These are phyloP conservation scores for Pseudochirops cupreus DNA, from an alignment of 2,797 vertebrate genomes.

Conservation along the genomic window DNA sequence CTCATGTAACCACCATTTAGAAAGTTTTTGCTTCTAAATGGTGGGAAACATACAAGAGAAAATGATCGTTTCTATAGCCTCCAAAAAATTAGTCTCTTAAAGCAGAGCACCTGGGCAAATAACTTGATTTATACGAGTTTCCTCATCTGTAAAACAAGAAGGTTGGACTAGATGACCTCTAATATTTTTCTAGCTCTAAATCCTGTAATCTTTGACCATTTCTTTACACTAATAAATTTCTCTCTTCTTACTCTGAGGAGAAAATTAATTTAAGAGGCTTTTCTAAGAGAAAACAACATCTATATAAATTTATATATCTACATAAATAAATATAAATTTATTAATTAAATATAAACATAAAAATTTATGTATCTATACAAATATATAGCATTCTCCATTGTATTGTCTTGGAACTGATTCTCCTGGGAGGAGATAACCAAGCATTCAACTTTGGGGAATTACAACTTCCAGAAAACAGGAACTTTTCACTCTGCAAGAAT, in stretches of 20 bases:
- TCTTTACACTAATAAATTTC: not conserved
- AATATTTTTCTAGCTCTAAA: not conserved
- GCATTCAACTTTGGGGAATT: not conserved
- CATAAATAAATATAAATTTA: too few relatives aligned
- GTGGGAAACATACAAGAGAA: not conserved
- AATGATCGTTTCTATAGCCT: not conserved
- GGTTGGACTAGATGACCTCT: not conserved
- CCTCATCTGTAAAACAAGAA: not conserved
- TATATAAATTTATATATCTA: not conserved
- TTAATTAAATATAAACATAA: too few relatives aligned
- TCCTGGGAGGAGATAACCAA: not conserved
- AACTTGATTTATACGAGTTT: not conserved
- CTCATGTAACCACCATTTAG: not conserved
- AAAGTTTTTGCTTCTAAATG: not conserved
- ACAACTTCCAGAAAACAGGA: not conserved
- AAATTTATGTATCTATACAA: too few relatives aligned
- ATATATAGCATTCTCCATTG: not conserved
- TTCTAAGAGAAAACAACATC: not conserved
- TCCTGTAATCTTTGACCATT: not conserved
- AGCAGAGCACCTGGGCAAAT: not conserved
- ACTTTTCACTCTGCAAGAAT: not conserved
- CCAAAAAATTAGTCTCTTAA: not conserved
- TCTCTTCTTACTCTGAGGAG: not conserved
- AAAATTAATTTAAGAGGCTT: not conserved
- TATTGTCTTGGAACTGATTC: not conserved